Conservation (phyloP, 2,888 invertebrate genomes). For the Drosophila formosana region DNA sequence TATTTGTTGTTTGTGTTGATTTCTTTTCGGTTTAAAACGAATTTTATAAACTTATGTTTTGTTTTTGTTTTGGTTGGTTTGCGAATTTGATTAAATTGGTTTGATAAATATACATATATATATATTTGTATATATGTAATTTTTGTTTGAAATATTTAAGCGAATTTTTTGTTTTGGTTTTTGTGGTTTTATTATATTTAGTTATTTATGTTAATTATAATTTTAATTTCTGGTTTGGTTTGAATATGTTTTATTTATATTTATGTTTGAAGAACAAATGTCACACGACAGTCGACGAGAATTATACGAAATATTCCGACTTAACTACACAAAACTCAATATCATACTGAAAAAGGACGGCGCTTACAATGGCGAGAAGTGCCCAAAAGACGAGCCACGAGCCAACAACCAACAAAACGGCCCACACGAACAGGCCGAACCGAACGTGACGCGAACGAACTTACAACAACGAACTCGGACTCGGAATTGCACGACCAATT, state of each 20-base stretch:
- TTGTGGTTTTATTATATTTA: slow-evolving; percentile 45
- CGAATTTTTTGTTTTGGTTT: slow-evolving; percentile 58
- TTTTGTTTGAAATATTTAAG: slow-evolving; percentile 54
- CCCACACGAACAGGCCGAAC: slow-evolving; percentile 51
- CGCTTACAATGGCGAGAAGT: slow-evolving; percentile 79
- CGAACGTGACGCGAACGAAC: slow-evolving; percentile 62
- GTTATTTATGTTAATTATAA: slow-evolving; percentile 42
- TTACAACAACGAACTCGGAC: slow-evolving; percentile 52
- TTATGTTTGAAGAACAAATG: slow-evolving; percentile 74
- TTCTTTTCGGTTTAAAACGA: slow-evolving; percentile 52
- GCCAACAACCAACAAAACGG: slow-evolving; percentile 61
- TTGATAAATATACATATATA: slow-evolving; percentile 56
- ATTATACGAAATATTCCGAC: slow-evolving; percentile 85
- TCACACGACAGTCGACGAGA: slow-evolving; percentile 82
- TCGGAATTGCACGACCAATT: slow-evolving; percentile 65
- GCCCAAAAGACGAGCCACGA: slow-evolving; percentile 66
- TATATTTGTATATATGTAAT: slow-evolving; percentile 29
- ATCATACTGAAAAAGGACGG: slow-evolving; percentile 85
- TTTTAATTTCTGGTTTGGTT: slow-evolving; percentile 45
- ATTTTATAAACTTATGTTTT: slow-evolving; percentile 58
- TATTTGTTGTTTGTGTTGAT: slow-evolving; percentile 38
- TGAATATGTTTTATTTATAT: slow-evolving; percentile 57
- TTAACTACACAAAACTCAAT: slow-evolving; percentile 86
- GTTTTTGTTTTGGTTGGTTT: slow-evolving; percentile 54
- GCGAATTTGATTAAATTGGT: slow-evolving; percentile 67